phyloP scores from a whole-genome alignment of 2,797 vertebrate genomes.

The Tenualosa thibaudeaui region DNA sequence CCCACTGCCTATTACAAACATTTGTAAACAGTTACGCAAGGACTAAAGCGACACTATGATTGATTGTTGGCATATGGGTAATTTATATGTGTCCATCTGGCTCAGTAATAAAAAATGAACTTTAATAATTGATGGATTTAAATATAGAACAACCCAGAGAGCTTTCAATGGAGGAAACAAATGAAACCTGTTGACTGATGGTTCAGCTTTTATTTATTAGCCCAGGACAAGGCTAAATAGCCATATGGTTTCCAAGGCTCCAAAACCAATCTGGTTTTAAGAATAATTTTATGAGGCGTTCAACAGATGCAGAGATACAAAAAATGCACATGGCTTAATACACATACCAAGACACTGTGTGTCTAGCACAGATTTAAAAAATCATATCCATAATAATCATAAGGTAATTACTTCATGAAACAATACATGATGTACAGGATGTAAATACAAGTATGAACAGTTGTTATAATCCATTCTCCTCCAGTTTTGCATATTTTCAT shows the following conservation, averaged over 20 bases:
- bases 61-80: background rate
- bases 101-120: constrained; percentile 1
- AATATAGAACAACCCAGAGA: background rate
- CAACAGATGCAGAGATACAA: background rate
- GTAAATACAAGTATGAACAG: background rate
- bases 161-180: background rate
- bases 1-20: background rate
- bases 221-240: background rate
- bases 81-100: background rate
- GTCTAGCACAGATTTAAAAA: background rate
- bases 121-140: constrained; percentile 8
- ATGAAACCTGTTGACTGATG: background rate
- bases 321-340: background rate
- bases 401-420: background rate
- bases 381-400: too few species aligned
- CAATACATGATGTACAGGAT: background rate
- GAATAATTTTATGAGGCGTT: background rate
- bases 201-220: background rate
- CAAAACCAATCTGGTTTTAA: background rate
- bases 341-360: background rate
- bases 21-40: background rate
- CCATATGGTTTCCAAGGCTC: background rate
- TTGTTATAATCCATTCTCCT: background rate
- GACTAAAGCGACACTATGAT: background rate
- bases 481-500: background rate